Evolutionary conservation across 1,140 invertebrate species (phyloP).

Genomic region (Meloidogyne chitwoodi): DNA sequence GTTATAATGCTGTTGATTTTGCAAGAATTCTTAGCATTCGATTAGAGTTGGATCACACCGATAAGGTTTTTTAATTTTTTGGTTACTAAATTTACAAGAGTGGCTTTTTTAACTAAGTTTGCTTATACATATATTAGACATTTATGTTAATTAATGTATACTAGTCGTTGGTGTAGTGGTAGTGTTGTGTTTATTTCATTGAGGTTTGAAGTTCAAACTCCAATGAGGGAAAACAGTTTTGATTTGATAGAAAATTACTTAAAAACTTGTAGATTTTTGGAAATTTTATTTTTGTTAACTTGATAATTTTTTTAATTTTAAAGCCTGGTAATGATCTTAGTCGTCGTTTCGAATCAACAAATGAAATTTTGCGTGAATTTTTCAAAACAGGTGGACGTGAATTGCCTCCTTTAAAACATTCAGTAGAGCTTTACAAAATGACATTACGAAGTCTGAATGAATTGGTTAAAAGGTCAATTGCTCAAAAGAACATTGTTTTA

Average conservation of each 20-base stretch:
- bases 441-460: slow-evolving; percentile 6
- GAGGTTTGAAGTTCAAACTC: no score
- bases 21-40: slow-evolving; percentile 19
- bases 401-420: neutral
- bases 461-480: slow-evolving; percentile 21
- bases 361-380: slow-evolving; percentile 21
- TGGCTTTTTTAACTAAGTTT: no score
- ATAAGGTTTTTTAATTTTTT: neutral
- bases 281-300: no score
- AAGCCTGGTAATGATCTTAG: neutral
- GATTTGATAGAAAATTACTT: neutral
- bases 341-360: slow-evolving; percentile 3
- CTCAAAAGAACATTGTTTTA: slow-evolving; percentile 19
- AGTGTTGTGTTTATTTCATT: no score
- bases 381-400: slow-evolving; percentile 18
- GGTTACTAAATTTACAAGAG: no score
- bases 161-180: no score
- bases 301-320: neutral
- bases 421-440: slow-evolving; percentile 16
- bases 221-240: neutral
- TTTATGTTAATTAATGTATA: no score
- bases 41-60: slow-evolving; percentile 4
- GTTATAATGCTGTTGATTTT: slow-evolving; percentile 27
- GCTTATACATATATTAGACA: no score
- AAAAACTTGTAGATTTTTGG: neutral